Conservation (phyloP, 37 sponge, comb jelly and placozoan genomes). For the Hormiphora californensis region DNA sequence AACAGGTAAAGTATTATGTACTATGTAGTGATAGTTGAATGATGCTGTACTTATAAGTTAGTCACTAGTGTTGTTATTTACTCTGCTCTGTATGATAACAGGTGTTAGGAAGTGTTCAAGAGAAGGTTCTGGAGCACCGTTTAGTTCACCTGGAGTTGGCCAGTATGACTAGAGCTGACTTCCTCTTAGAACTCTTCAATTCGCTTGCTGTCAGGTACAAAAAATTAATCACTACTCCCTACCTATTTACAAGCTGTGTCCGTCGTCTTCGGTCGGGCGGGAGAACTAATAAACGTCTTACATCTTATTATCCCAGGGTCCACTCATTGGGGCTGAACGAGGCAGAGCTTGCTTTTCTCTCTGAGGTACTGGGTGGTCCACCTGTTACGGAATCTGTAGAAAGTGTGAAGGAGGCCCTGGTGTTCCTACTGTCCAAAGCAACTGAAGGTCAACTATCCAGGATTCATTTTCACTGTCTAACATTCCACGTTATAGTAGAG, state of each 20-base stretch:
- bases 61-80: no score
- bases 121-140: background rate
- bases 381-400: background rate
- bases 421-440: background rate
- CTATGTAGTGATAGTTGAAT: no score
- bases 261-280: no score
- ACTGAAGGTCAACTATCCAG: background rate
- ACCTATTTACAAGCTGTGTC: no score
- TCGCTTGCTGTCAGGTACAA: background rate
- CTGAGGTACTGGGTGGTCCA: constrained; percentile 58
- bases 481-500: background rate
- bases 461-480: background rate
- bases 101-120: constrained; percentile 16
- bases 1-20: no score
- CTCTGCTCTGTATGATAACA: no score
- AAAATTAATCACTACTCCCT: background rate
- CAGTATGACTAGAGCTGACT: constrained; percentile 65
- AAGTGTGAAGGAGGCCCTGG: background rate
- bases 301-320: constrained; percentile 61
- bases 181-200: constrained; percentile 56
- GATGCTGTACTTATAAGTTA: no score
- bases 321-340: constrained; percentile 89
- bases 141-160: constrained; percentile 86
- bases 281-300: no score
- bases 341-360: constrained; percentile 68